Percentiles rank a stretch among this genome's conserved stretches.
Evolutionary conservation across 2,888 invertebrate species (phyloP).

Genomic region (Synergus gifuensis): DNA sequence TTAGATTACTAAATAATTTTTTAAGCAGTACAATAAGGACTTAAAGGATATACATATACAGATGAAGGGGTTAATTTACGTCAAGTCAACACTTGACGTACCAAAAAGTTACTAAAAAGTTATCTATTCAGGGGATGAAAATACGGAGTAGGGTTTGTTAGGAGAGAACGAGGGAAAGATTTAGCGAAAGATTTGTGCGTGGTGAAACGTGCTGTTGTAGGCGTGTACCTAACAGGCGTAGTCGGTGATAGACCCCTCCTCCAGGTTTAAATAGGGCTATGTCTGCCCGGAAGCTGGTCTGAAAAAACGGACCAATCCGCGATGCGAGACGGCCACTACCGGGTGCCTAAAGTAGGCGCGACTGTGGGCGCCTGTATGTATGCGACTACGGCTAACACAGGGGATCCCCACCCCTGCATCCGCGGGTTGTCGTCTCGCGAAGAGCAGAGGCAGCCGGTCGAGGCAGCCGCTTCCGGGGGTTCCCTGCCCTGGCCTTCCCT

Average conservation of each 20-base stretch:
- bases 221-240: slow-evolving; percentile 72
- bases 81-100: too few species aligned
- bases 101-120: too few species aligned
- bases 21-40: too few species aligned
- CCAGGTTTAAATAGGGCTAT: slow-evolving; percentile 76
- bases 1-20: too few species aligned
- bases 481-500: slow-evolving; percentile 46
- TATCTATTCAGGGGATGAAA: background rate
- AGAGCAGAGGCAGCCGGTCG: slow-evolving; percentile 46
- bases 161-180: background rate
- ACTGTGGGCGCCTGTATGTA: slow-evolving; percentile 48
- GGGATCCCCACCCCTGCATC: slow-evolving; percentile 47
- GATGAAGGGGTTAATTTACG: too few species aligned
- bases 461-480: slow-evolving; percentile 55
- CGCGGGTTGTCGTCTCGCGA: slow-evolving; percentile 46
- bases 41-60: too few species aligned
- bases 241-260: slow-evolving; percentile 67
- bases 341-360: slow-evolving; percentile 64
- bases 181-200: slow-evolving; percentile 49
- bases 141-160: background rate
- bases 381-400: slow-evolving; percentile 46
- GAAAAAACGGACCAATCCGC: slow-evolving; percentile 77
- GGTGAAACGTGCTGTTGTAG: slow-evolving; percentile 68
- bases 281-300: slow-evolving; percentile 72
- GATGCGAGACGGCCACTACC: slow-evolving; percentile 77